Evolutionary conservation across 2,797 vertebrate genomes (phyloP), one percentile per base, ranked within the genome.

Genomic region (Falco novaeseelandiae): DNA sequence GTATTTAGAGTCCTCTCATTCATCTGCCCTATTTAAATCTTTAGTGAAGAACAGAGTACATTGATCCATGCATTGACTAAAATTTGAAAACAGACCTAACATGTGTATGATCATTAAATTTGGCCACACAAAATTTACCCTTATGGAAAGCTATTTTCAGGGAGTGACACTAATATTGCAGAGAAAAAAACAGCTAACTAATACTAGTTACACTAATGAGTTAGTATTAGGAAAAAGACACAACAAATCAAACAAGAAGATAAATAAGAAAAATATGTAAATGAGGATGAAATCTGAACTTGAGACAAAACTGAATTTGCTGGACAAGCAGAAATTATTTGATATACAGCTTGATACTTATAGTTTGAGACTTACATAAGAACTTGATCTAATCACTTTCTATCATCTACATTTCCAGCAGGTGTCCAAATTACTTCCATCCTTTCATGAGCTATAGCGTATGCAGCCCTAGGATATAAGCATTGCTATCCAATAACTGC

Each of bases 301-400:
- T 77, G n/a, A 91, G 44, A 79, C 63, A 86, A 89, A 95, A 88
- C 0, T 91, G 32, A 89, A 91, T 80, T 92, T 93, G 84, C 44
- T 93, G 89, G 63, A 93, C 79, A 80, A 26, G 44, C n/a, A 94
- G 76, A 85, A 85, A 66, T 36, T 0, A 79, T 93, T 73, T 73
- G 12, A 66, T 62, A 42, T 89, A 92, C 87, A 92, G 87, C 49
- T 77, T 86, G 71, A 92, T 34, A 92, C 26, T 80, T 83, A 70
- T 12, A 92, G 74, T 78, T 94, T 63, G 74, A 94, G 44, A 96
- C 61, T 96, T 94, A 96, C 91, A 61, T 86, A 94, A 94, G 38
- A 90, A 88, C 57, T 67, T 82, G 54, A 79, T 79, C 34, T 85
- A 89, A 95, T 57, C 26, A 72, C 7, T 80, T 83, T 30, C 29